Evolutionary conservation across 2,113 vertebrate genomes (phyloP).

Genomic region (Toxotes chatareus): DNA sequence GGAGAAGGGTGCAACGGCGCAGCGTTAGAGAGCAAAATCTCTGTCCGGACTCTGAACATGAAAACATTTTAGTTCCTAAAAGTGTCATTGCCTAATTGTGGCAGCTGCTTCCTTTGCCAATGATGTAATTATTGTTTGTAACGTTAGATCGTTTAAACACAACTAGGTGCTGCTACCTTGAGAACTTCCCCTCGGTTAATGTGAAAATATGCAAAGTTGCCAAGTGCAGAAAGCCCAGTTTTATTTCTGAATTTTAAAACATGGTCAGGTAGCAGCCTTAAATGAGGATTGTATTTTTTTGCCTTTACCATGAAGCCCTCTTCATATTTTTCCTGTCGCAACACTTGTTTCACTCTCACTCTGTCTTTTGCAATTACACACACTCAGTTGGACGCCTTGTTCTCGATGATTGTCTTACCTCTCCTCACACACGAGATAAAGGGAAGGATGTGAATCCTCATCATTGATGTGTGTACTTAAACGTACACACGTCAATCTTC

Average conservation of each 20-base stretch:
- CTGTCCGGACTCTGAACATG: neutral
- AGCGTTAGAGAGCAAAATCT: neutral
- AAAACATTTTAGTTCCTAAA: constrained; percentile 9
- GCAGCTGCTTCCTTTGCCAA: neutral
- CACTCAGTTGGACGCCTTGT: neutral
- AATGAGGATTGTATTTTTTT: neutral
- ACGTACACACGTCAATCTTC: neutral
- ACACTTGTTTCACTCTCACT: neutral
- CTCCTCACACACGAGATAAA: neutral
- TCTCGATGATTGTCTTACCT: neutral
- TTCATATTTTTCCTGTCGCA: neutral
- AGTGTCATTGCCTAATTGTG: neutral
- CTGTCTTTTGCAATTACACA: neutral
- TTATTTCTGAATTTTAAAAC: neutral
- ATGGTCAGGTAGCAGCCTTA: neutral
- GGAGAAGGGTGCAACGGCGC: neutral
- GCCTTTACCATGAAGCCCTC: neutral
- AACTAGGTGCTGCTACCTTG: neutral
- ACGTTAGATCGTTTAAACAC: neutral
- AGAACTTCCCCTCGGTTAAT: neutral
- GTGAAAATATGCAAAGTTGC: neutral
- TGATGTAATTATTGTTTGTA: constrained; percentile 5
- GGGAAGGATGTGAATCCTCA: no score
- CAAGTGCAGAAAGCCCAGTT: neutral
- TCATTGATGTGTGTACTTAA: neutral